These are phyloP conservation scores for Asobara japonica DNA, from an alignment of 1,140 invertebrate genomes.

Conservation along the genomic window DNA sequence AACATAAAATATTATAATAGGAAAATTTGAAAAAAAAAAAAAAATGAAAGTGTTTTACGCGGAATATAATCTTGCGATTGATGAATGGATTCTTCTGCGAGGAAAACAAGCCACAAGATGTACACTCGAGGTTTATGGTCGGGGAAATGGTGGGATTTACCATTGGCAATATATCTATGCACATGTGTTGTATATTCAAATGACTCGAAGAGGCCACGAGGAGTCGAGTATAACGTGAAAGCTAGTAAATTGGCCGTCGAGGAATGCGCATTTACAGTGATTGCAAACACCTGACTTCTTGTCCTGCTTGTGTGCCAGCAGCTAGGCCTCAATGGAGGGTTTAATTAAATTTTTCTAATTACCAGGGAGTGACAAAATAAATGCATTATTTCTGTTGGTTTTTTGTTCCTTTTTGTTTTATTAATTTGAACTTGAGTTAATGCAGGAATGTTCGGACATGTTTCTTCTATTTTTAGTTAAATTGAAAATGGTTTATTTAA, in stretches of 20 bases:
- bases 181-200: conserved; percentile 26
- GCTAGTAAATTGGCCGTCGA: conserved; percentile 53
- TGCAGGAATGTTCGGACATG: no score
- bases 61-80: neutral
- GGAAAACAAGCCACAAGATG: neutral
- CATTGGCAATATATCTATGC: neutral
- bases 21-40: no score
- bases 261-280: conserved; percentile 56
- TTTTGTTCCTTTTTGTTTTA: no score
- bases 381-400: no score
- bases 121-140: neutral
- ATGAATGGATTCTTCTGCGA: neutral
- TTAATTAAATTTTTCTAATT: neutral
- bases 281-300: conserved; percentile 52
- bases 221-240: conserved; percentile 50
- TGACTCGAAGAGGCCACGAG: conserved; percentile 17
- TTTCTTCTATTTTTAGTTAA: no score
- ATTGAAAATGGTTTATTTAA: no score
- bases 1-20: no score
- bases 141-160: conserved; percentile 1
- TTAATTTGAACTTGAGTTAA: no score
- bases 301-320: neutral
- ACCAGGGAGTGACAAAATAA: conserved; percentile 28
- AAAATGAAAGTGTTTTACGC: no score
- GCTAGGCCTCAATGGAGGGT: neutral